Conservation (phyloP, 2,113 vertebrate species). For the Pedetes capensis region DNA sequence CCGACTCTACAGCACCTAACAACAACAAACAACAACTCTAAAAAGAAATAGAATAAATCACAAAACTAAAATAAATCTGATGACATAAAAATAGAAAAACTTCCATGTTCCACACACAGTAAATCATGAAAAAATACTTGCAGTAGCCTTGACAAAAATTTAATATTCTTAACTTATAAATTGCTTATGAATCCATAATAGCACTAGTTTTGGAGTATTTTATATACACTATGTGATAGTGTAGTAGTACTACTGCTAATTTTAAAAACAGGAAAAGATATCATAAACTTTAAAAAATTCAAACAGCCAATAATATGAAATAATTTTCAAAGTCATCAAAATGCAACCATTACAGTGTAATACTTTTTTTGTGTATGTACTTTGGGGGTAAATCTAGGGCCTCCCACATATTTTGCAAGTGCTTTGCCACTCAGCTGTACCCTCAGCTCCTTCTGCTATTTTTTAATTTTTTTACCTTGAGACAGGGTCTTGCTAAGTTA, state of each 20-base stretch:
- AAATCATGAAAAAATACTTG: not conserved
- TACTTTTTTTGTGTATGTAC: too few relatives aligned
- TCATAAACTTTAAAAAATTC: not conserved
- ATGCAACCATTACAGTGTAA: too few relatives aligned
- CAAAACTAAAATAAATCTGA: not conserved
- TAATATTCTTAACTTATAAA: not conserved
- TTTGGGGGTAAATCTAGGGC: too few relatives aligned
- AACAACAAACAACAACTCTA: too few relatives aligned
- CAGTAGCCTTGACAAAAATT: not conserved
- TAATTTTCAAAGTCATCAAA: not conserved
- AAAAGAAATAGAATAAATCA: not conserved
- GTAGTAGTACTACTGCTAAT: not conserved
- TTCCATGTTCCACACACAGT: not conserved
- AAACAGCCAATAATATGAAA: not conserved
- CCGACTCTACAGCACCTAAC: too few relatives aligned
- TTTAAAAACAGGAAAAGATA: not conserved
- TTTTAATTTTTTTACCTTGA: too few relatives aligned
- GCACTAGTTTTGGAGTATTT: not conserved
- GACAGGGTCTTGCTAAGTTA: too few relatives aligned
- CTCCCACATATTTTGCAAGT: too few relatives aligned
- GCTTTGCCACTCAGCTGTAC: too few relatives aligned
- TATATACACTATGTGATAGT: not conserved
- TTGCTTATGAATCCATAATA: not conserved
- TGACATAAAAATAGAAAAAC: not conserved
- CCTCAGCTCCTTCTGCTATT: too few relatives aligned